Percentiles rank a stretch among this genome's conserved stretches.
Evolutionary conservation across 64 coral and sea anemone genomes (phyloP).

Genomic region (Acropora tenuis): DNA sequence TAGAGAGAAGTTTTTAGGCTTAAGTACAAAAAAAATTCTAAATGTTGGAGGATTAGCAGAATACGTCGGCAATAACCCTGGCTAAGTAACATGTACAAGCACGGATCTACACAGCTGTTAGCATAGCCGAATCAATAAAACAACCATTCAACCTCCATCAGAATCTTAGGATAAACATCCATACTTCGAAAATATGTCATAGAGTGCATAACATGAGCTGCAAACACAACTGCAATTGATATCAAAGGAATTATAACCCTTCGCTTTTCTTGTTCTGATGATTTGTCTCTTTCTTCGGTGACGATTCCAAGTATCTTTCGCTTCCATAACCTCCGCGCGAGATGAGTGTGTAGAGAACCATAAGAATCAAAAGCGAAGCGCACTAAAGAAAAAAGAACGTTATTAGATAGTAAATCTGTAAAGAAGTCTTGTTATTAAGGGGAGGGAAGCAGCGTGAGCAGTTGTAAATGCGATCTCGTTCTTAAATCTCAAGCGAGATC

Average conservation of each 20-base stretch:
- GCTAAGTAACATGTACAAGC: conserved; percentile 48
- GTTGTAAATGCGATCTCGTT: too few relatives aligned
- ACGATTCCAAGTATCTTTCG: conserved; percentile 64
- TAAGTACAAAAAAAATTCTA: too few relatives aligned
- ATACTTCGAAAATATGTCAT: background rate
- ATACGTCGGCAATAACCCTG: too few relatives aligned
- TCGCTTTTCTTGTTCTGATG: background rate
- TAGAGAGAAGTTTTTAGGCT: too few relatives aligned
- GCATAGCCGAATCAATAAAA: conserved; percentile 61
- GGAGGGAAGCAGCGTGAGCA: too few relatives aligned
- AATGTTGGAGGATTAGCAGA: too few relatives aligned
- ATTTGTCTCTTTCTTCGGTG: background rate
- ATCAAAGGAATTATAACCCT: conserved; percentile 36
- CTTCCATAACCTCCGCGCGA: conserved; percentile 56
- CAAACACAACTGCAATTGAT: conserved; percentile 38
- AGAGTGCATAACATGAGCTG: conserved; percentile 50
- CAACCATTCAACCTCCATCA: background rate
- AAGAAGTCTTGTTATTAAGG: too few relatives aligned
- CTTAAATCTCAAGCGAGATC: background rate
- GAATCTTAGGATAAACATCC: background rate
- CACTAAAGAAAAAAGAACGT: conserved; percentile 45
- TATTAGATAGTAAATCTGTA: too few relatives aligned
- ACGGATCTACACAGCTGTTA: conserved; percentile 66
- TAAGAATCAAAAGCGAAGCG: background rate
- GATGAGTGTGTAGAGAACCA: conserved; percentile 23